Base-by-base conservation (phyloP, 2,113 vertebrate species). In the Campylomormyrus tamandua region DNA sequence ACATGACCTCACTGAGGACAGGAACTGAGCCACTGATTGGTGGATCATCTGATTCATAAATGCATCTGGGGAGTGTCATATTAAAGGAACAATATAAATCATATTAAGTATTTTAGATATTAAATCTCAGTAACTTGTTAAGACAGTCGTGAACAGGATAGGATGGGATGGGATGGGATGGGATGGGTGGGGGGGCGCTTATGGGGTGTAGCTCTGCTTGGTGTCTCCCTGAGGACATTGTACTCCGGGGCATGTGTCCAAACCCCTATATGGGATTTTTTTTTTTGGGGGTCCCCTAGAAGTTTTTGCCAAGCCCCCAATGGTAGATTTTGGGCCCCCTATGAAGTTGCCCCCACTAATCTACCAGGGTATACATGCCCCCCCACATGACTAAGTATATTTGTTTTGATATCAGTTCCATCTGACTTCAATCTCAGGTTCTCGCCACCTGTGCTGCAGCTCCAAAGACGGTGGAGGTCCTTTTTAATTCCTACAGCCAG, bases 401-500 rank as follows among this genome's bases (percentile, higher is more conserved):
- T 27, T 77, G 3, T 45, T 62, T 85, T 46, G 8, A 17, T 74
- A 45, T 17, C 52, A 35, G 15, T 83, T 87, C 31, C 49, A 24
- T 21, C 31, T 35, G 31, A 46, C 21, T 27, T 88, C 7, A 3
- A 19, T 17, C 56, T 15, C 52, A 96, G 96, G 95, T 96, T 90
- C 92, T 97, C 92, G 93, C 91, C 90, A 91, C 93, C 87, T 97
- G 96, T 0, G 92, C 94, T 0, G 87, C 85, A 0, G 49, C 92
- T 74, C 96, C 96, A 0, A 92, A 92, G 5, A 92, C 96, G 56
- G 90, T 96, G 0, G 94, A 97, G 87, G 92, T 96, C 3, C 93
- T 97, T 27, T 94, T 95, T 91, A 97, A 96, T 31, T 96, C 96
- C 91, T 96, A 95, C 89, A n/a, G 91, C 0, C 94, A 95, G 46